These are phyloP conservation scores for Dynastes hyllus DNA, from an alignment of 2,888 invertebrate genomes.

Conservation along the genomic window DNA sequence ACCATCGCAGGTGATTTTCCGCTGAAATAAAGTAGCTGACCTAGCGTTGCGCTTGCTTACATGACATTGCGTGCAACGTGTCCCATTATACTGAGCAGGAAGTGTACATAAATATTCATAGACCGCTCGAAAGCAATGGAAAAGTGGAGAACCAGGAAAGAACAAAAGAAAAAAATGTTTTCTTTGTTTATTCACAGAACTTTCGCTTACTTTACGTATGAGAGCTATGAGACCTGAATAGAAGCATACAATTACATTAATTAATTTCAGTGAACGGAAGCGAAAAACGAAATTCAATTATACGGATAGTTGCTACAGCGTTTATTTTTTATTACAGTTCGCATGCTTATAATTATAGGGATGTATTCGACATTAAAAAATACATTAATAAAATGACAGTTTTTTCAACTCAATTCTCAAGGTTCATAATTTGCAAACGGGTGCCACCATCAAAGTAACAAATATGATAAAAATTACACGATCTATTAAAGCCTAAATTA, in stretches of 20 bases:
- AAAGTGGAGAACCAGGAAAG: not conserved
- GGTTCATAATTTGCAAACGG: too few species aligned
- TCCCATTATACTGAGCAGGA: constrained; percentile 13
- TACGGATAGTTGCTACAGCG: not conserved
- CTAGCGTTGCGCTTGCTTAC: constrained; percentile 1
- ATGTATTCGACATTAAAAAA: not conserved
- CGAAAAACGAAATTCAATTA: not conserved
- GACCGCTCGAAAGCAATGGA: constrained; percentile 12
- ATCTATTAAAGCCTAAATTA: too few species aligned
- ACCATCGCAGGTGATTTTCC: constrained; percentile 13
- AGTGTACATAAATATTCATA: constrained; percentile 36
- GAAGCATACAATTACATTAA: not conserved
- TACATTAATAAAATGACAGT: too few species aligned
- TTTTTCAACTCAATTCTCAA: too few species aligned
- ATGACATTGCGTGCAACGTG: constrained; percentile 22
- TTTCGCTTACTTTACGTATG: not conserved
- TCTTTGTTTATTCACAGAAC: constrained; percentile 2
- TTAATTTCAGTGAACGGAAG: not conserved
- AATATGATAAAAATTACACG: too few species aligned
- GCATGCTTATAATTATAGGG: not conserved
- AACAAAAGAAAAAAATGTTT: not conserved
- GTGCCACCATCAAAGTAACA: too few species aligned
- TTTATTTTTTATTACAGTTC: constrained; percentile 1
- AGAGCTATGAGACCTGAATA: not conserved
- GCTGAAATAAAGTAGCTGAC: constrained; percentile 6